Evolutionary conservation across 2,888 invertebrate genomes (phyloP).

Genomic region (Temnothorax ravouxi): DNA sequence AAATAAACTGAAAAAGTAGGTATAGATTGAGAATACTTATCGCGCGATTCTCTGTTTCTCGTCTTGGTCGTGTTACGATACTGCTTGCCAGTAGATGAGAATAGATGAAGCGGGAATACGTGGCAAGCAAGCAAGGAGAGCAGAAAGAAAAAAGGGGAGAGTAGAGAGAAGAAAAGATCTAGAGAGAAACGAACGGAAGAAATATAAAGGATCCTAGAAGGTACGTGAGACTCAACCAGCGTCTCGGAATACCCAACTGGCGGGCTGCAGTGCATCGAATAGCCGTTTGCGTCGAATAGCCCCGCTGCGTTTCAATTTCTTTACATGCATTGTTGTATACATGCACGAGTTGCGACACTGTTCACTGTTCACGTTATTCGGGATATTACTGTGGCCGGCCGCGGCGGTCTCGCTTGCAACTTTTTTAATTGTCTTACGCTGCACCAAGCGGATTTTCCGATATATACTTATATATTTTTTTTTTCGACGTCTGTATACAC

Average conservation of each 20-base stretch:
- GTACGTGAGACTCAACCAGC: slow-evolving; percentile 34
- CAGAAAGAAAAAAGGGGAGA: neutral
- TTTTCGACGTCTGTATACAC: neutral
- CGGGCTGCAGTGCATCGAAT: slow-evolving; percentile 29
- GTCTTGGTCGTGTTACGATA: neutral
- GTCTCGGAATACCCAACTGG: slow-evolving; percentile 37
- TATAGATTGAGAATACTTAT: neutral
- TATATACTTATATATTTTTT: slow-evolving; percentile 1
- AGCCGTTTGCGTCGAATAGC: slow-evolving; percentile 28
- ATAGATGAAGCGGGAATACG: slow-evolving; percentile 34
- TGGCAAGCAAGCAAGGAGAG: slow-evolving; percentile 9
- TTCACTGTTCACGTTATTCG: slow-evolving; percentile 56
- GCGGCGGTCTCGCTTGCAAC: slow-evolving; percentile 40
- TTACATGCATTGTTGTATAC: slow-evolving; percentile 13
- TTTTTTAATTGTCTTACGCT: slow-evolving; percentile 46
- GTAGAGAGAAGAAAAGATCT: neutral
- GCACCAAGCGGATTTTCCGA: slow-evolving; percentile 26
- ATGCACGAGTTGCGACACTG: slow-evolving; percentile 40
- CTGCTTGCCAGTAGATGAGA: slow-evolving; percentile 8
- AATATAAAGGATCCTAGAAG: slow-evolving; percentile 34
- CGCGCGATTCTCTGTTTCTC: neutral
- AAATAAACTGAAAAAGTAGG: neutral
- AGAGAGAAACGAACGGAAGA: slow-evolving; percentile 27
- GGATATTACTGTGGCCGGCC: slow-evolving; percentile 57
- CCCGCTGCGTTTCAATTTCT: slow-evolving; percentile 33